A percentile compares a stretch with the other conserved stretches of the same genome.
phyloP scores from a whole-genome alignment of 2,113 vertebrate genomes.

The Bambusicola thoracicus region DNA sequence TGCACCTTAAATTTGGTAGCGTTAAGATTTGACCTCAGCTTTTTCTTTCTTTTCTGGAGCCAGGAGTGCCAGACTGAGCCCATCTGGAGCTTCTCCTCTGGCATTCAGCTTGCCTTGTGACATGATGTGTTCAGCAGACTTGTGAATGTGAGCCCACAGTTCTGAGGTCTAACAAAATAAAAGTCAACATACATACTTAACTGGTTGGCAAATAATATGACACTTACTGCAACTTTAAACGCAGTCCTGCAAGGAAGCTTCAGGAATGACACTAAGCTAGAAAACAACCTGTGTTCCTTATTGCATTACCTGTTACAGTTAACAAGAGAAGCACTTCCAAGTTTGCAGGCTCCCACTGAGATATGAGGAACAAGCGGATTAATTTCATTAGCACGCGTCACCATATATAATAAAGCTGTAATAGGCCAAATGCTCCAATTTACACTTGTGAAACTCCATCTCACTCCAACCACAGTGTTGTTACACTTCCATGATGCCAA shows the following conservation, averaged over 20 bases:
- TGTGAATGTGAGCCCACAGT: neutral
- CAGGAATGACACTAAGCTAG: neutral
- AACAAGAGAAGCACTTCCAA: conserved; percentile 36
- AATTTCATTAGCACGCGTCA: conserved; percentile 40
- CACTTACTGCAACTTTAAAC: neutral
- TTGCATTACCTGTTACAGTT: conserved; percentile 25
- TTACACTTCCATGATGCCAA: conserved; percentile 32
- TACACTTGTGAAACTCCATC: conserved; percentile 13
- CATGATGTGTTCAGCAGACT: neutral
- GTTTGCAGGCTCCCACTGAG: conserved; percentile 10
- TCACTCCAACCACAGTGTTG: neutral
- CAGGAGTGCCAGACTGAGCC: conserved; percentile 29
- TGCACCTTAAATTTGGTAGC: neutral
- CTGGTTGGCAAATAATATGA: neutral
- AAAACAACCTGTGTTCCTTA: neutral
- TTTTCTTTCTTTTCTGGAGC: neutral
- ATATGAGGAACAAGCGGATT: conserved; percentile 37
- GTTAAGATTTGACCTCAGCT: neutral
- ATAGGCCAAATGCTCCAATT: conserved; percentile 45
- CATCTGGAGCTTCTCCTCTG: conserved; percentile 50
- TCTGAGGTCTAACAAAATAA: neutral
- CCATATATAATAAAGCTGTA: conserved; percentile 29
- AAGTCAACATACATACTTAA: neutral
- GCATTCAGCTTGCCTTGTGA: conserved; percentile 43
- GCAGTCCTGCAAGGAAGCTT: neutral